Percentiles rank a stretch among this genome's conserved stretches.
phyloP scores from a whole-genome alignment of 2,113 vertebrate genomes.

The Campylomormyrus numenius region DNA sequence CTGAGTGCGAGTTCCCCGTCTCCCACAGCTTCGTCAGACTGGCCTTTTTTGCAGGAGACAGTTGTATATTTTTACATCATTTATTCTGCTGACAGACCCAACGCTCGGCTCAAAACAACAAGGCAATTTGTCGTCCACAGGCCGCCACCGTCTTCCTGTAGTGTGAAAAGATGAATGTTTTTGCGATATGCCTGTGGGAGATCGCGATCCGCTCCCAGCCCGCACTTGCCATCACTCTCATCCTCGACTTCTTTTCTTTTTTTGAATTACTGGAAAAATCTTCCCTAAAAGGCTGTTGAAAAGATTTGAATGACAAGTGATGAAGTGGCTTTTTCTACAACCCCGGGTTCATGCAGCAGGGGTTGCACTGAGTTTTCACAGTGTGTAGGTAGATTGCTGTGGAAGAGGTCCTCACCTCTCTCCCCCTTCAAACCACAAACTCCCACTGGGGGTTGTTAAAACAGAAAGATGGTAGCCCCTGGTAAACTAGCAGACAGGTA shows the following conservation, averaged over 20 bases:
- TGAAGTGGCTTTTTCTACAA: background rate
- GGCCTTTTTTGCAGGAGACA: background rate
- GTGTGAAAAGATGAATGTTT: conserved; percentile 12
- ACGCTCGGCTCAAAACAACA: background rate
- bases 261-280: background rate
- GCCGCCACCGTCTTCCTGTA: background rate
- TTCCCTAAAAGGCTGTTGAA: background rate
- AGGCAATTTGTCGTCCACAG: background rate
- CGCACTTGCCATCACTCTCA: background rate
- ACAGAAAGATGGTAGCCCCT: conserved; percentile 67
- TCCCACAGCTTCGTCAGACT: background rate
- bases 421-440: conserved; percentile 65
- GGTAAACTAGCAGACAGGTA: conserved; percentile 71
- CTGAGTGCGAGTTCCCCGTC: background rate
- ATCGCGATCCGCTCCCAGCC: background rate
- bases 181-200: background rate
- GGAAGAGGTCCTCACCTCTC: conserved; percentile 63
- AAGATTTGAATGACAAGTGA: background rate
- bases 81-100: background rate
- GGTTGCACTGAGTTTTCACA: background rate
- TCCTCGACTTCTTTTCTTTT: background rate
- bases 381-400: conserved; percentile 60
- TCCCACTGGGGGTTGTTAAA: conserved; percentile 77
- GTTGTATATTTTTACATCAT: conserved; percentile 14
- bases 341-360: background rate